phyloP scores from a whole-genome alignment of 92 coral and sea anemone genomes.

The Phenganax marumi region DNA sequence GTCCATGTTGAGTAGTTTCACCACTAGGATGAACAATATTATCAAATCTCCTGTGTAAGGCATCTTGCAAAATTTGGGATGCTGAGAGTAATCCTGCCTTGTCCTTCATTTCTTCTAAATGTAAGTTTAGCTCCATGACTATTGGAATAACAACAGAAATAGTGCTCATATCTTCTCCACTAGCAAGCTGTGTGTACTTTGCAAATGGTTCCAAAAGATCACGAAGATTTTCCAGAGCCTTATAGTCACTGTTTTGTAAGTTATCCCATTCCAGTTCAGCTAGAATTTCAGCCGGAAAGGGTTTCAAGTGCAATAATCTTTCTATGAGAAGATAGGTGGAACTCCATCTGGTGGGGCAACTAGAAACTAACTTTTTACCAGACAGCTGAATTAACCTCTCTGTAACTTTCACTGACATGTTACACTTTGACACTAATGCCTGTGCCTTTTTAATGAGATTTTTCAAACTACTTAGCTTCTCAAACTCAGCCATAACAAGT shows the following conservation, averaged over 20 bases:
- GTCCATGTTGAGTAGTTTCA: background rate
- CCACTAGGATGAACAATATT: background rate
- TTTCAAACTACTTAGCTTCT: background rate
- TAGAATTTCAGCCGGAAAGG: too few relatives aligned
- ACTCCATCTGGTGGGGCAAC: too few relatives aligned
- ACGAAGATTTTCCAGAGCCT: background rate
- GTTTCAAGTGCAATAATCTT: too few relatives aligned
- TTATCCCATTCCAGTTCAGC: background rate
- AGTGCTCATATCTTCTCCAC: constrained; percentile 22
- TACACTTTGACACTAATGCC: constrained; percentile 5
- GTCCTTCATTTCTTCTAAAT: constrained; percentile 4
- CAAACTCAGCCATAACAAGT: constrained; percentile 8
- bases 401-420: constrained; percentile 1
- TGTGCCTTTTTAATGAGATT: background rate
- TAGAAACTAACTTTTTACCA: background rate
- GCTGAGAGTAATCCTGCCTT: constrained; percentile 4
- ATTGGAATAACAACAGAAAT: constrained; percentile 13
- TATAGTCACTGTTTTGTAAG: background rate
- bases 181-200: constrained; percentile 9
- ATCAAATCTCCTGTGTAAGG: background rate
- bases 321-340: too few relatives aligned
- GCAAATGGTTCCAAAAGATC: constrained; percentile 12
- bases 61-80: background rate
- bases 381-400: background rate
- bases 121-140: background rate